Base-by-base conservation (phyloP, 1,140 invertebrate genomes). In the Calosoma granatense region DNA sequence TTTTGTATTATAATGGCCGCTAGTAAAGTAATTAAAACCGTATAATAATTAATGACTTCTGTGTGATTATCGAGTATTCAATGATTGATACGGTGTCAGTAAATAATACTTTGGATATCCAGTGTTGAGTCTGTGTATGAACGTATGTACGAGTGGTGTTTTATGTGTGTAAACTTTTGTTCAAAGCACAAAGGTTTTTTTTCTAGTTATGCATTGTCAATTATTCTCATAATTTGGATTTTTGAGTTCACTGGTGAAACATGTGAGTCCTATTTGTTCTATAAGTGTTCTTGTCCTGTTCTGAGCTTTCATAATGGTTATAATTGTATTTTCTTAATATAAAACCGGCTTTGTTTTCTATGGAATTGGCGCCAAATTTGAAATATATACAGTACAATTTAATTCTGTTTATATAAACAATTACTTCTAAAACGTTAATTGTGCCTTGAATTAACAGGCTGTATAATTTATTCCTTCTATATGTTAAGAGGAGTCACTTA, bases 1-100 rank as follows among this genome's bases (percentile, higher is more conserved):
- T 47, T 47, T 47, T 47, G 41, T 47, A 47, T 47, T 47, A 47
- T 47, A 47, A 47, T 47, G 41, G 41, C 41, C 15, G 41, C 4
- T n/a, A 47, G 41, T 9, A 47, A 47, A 47, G 41, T 47, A 47
- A 47, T 47, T 47, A 47, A 47, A 47, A 47, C 41, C 17, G 9
- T 9, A 47, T 12, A 47, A 11, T 47, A 47, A 47, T 47, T 47
- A 47, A 47, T 47, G 41, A 47, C 17, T 47, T 11, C 41, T 47
- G 41, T 11, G 41, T 47, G 41, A 47, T 47, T 47, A 47, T 4
- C 41, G 6, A 12, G 41, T 36, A n/a, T 11, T 9, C 17, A 12
- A 17, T 36, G 41, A 17, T 17, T 47, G 41, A 47, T 47, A 4
- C 17, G 15, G 9, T 47, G 17, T 11, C 17, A 12, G 17, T 47